Evolutionary conservation across 1,140 invertebrate species (phyloP).

Genomic region (Tetramorium alpestre): DNA sequence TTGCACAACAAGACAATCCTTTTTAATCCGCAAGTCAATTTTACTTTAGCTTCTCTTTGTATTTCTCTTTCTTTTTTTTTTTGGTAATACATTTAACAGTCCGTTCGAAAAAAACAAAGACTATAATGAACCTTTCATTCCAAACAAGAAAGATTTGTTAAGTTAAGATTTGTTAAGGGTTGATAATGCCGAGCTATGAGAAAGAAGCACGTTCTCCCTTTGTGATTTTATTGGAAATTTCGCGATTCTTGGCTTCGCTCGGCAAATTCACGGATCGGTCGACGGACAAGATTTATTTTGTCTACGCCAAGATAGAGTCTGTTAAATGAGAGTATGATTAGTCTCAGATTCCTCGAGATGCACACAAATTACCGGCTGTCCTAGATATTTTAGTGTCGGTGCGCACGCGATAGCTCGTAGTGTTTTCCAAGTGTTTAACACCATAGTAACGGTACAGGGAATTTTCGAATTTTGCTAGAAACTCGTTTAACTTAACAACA

Average conservation of each 20-base stretch:
- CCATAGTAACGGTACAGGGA: slow-evolving; percentile 7
- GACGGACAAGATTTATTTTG: slow-evolving; percentile 1
- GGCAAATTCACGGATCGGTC: slow-evolving; percentile 6
- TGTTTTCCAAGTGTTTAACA: not conserved
- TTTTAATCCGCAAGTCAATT: not conserved
- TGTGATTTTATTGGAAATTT: slow-evolving; percentile 4
- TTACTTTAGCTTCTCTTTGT: not conserved
- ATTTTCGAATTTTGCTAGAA: slow-evolving; percentile 7
- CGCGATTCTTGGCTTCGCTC: not conserved
- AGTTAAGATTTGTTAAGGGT: not conserved
- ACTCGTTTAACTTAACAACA: not conserved
- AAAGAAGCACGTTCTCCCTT: slow-evolving; percentile 7
- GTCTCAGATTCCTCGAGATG: slow-evolving; percentile 36
- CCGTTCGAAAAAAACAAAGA: not conserved
- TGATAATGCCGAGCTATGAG: not conserved
- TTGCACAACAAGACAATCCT: not conserved
- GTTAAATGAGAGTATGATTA: slow-evolving; percentile 43
- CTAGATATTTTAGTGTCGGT: slow-evolving; percentile 35
- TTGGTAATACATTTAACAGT: not conserved
- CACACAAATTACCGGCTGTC: slow-evolving; percentile 37
- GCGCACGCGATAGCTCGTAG: slow-evolving; percentile 35
- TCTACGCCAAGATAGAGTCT: not conserved
- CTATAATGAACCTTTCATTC: not conserved
- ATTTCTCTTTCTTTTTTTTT: not conserved
- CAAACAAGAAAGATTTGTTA: not conserved